Evolutionary conservation across 1,140 invertebrate genomes (phyloP).

Genomic region (Archivesica marissinica): DNA sequence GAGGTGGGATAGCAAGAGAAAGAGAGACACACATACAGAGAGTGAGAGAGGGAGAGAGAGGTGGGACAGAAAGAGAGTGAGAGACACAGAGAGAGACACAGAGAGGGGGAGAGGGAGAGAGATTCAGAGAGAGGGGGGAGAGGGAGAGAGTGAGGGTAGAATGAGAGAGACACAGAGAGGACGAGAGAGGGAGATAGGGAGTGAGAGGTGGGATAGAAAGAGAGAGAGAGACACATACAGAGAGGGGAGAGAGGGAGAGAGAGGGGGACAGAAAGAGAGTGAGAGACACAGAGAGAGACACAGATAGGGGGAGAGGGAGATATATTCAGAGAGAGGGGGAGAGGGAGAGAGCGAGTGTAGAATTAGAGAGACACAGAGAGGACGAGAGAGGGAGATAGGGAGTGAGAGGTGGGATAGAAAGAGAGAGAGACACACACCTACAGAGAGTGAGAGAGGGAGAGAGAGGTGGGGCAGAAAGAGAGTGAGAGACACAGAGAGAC

Average conservation of each 20-base stretch:
- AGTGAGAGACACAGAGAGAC: background rate
- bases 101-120: conserved; percentile 22
- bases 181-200: no score
- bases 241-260: no score
- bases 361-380: no score
- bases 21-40: conserved; percentile 2
- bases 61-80: background rate
- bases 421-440: no score
- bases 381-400: background rate
- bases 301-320: no score
- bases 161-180: background rate
- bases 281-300: no score
- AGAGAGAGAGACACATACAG: no score
- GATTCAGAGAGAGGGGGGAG: background rate
- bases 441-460: no score
- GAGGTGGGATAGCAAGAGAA: background rate
- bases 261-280: no score
- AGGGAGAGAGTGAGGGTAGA: background rate
- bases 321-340: no score
- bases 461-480: no score
- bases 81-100: background rate
- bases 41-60: background rate
- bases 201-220: background rate
- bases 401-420: background rate
- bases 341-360: background rate